These are phyloP conservation scores for Dendrolimus kikuchii DNA, from an alignment of 1,140 invertebrate species.

Conservation along the genomic window DNA sequence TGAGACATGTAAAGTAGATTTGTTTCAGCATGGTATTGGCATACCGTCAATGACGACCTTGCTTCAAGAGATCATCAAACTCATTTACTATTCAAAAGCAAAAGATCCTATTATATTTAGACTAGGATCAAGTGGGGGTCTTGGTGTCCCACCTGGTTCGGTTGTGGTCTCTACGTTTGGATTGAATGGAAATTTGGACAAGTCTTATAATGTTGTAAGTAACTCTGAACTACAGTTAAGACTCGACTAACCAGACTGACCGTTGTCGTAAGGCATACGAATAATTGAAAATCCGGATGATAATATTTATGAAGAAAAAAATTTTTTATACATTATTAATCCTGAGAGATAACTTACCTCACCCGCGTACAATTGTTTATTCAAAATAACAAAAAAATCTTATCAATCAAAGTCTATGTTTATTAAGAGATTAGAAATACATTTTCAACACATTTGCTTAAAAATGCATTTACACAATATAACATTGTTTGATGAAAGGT, in stretches of 20 bases:
- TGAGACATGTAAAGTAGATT: slow-evolving; percentile 1
- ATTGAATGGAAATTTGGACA: slow-evolving; percentile 78
- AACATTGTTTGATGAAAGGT: no score
- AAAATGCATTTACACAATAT: no score
- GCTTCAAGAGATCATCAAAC: slow-evolving; percentile 87
- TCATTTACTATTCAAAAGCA: slow-evolving; percentile 82
- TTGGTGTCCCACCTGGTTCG: slow-evolving; percentile 81
- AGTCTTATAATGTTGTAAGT: slow-evolving; percentile 79
- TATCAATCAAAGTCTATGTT: no score
- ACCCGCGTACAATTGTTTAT: no score
- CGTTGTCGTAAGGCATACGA: no score
- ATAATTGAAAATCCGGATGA: slow-evolving; percentile 1
- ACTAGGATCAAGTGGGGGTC: slow-evolving; percentile 87
- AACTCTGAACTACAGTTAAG: neutral
- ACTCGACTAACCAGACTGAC: no score
- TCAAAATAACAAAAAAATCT: no score
- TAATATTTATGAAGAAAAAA: no score
- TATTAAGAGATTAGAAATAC: no score
- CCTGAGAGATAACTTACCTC: no score
- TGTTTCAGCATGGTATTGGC: slow-evolving; percentile 86
- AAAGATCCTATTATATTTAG: slow-evolving; percentile 84
- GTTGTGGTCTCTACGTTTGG: slow-evolving; percentile 82
- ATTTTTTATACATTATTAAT: no score
- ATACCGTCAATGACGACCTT: slow-evolving; percentile 85
- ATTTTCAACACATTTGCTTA: no score